These are phyloP conservation scores for Catagonus wagneri DNA, from an alignment of 2,113 vertebrate genomes.

Conservation along the genomic window DNA sequence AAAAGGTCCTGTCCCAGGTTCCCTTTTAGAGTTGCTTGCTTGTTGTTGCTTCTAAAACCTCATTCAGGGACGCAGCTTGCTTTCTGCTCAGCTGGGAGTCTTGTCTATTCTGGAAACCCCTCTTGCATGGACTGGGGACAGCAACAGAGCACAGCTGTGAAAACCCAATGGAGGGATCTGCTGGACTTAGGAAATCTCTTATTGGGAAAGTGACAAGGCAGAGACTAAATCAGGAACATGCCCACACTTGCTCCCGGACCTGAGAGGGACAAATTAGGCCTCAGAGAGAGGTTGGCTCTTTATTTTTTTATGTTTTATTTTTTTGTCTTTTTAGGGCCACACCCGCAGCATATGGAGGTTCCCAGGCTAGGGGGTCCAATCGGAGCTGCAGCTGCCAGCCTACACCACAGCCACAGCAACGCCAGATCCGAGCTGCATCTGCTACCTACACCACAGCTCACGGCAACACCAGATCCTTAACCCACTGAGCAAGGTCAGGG, in stretches of 20 bases:
- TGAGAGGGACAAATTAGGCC: constrained; percentile 40
- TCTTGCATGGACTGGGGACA: neutral
- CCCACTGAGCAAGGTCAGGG: no score
- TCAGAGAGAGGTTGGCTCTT: neutral
- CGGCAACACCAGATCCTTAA: no score
- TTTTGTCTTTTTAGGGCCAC: no score
- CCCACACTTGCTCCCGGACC: neutral
- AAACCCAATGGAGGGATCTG: neutral
- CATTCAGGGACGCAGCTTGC: neutral
- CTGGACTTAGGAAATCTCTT: neutral
- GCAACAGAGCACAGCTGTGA: constrained; percentile 4
- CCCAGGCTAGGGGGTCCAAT: no score
- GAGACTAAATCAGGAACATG: constrained; percentile 45
- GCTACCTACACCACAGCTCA: no score
- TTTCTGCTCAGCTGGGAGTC: neutral
- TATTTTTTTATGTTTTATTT: no score
- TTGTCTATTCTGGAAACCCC: neutral
- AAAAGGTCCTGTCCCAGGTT: neutral
- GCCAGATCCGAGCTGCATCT: no score
- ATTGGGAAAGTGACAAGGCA: neutral
- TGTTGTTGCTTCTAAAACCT: neutral
- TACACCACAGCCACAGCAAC: no score
- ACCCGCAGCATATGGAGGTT: no score
- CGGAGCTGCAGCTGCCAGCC: no score
- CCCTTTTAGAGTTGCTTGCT: neutral